Evolutionary conservation across 2,888 invertebrate species (phyloP), one percentile per base, ranked within the genome.

Genomic region (Cheilosia scutellata): DNA sequence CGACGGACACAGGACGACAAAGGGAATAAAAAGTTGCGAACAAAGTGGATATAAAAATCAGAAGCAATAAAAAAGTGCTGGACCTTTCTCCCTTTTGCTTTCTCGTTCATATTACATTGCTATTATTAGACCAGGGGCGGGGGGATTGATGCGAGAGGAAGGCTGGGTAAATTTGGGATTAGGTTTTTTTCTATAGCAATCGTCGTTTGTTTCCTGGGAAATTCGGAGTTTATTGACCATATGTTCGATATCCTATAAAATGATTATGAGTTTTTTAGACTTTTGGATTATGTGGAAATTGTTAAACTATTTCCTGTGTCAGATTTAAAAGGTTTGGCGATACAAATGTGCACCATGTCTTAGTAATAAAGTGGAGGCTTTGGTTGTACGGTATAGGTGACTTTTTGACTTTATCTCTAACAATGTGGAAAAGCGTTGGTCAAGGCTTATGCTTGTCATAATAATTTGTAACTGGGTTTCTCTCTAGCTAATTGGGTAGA

Each of bases 21-120:
- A 74, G 51, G 49, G 53, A 76, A 79, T 75, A 84, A 71, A 84
- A 84, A 84, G 80, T 84, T 80, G 75, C 70, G 80, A 80, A 80
- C 80, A 84, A 84, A 84, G 84, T 84, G 80, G 84, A 84, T 71
- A 84, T 84, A 84, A 84, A 80, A 80, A 80, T 84, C 75, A 80
- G 80, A 71, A 71, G 80, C 75, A 80, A 84, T 84, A 79, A 84
- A 84, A 78, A 80, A 80, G 51, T 75, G 55, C 75, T 76, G 71
- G 80, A 80, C 80, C 75, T 66, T 84, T 84, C 47, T 47, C 37
- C 53, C 27, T 60, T 16, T 37, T 11, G 37, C 37, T 11, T 37
- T 40, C n/a, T 31, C 44, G 55, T 49, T 49, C 72, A 74, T 49
- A 78, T 83, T 58, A 78, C 78, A 83, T 78, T 78, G 63, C 68